These are phyloP conservation scores for Lasiurus borealis DNA, from an alignment of 2,113 vertebrate genomes.

Conservation along the genomic window DNA sequence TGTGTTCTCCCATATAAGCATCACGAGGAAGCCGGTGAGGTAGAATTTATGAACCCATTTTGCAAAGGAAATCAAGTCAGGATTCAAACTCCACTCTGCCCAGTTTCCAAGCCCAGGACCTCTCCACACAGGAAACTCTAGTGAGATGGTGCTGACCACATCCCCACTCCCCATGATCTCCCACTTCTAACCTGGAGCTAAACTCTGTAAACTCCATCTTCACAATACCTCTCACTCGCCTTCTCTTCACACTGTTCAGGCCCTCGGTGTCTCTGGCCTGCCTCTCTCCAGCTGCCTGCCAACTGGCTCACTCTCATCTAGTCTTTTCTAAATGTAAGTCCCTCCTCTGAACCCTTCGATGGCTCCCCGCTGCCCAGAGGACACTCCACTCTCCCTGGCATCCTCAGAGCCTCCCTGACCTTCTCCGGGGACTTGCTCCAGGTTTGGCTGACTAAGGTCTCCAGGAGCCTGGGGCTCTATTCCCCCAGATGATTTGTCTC, in stretches of 20 bases:
- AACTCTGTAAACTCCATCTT: background rate
- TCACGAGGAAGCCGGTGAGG: background rate
- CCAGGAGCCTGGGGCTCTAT: background rate
- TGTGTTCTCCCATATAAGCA: background rate
- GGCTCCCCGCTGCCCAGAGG: background rate
- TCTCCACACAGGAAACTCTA: background rate
- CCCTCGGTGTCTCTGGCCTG: background rate
- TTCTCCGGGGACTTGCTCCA: background rate
- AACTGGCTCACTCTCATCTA: background rate
- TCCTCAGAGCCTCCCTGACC: background rate
- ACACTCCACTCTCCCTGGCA: background rate
- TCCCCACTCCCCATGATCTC: background rate
- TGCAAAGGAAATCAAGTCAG: background rate
- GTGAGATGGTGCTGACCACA: background rate
- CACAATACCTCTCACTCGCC: rapidly evolving
- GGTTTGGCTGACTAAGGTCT: background rate
- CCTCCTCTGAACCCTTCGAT: background rate
- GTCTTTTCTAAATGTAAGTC: background rate
- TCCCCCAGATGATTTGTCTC: too few relatives aligned
- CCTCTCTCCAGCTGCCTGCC: background rate
- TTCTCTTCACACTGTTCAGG: background rate
- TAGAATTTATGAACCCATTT: background rate
- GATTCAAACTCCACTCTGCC: background rate
- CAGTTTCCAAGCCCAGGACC: background rate
- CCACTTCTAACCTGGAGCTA: background rate